phyloP scores from a whole-genome alignment of 2,797 vertebrate genomes.

The Semotilus atromaculatus region DNA sequence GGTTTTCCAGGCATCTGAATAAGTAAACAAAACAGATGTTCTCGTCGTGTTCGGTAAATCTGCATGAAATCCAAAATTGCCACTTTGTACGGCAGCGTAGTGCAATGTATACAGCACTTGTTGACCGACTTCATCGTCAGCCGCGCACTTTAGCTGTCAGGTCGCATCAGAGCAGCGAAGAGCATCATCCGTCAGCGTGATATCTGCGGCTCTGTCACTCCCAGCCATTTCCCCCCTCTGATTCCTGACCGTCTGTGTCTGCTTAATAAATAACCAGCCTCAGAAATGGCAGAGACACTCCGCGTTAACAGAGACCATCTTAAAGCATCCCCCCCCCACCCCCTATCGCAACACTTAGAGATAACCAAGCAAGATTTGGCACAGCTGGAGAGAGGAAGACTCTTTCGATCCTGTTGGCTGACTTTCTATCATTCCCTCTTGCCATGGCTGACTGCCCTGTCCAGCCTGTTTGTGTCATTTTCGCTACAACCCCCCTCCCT shows the following conservation, averaged over 20 bases:
- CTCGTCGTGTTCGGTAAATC: conserved; percentile 46
- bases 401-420: conserved; percentile 51
- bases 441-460: conserved; percentile 64
- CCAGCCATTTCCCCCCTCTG: conserved; percentile 46
- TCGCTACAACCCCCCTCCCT: conserved; percentile 7
- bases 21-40: conserved; percentile 64
- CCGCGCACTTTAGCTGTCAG: conserved; percentile 65
- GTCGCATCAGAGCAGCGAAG: conserved; percentile 56
- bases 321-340: conserved; percentile 11
- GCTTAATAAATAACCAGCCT: conserved; percentile 67
- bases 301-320: conserved; percentile 59
- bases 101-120: conserved; percentile 47
- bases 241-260: conserved; percentile 57
- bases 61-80: conserved; percentile 46
- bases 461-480: conserved; percentile 60
- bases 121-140: conserved; percentile 53
- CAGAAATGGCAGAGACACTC: conserved; percentile 58
- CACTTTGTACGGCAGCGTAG: conserved; percentile 53
- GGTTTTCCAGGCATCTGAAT: conserved; percentile 52
- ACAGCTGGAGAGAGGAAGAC: conserved; percentile 61
- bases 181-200: conserved; percentile 55
- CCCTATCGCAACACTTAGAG: conserved; percentile 54
- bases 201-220: conserved; percentile 62
- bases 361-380: conserved; percentile 62
- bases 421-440: conserved; percentile 59